A percentile compares a stretch with the other conserved stretches of the same genome.
phyloP scores from a whole-genome alignment of 1,140 invertebrate species.

The Bradysia coprophila region DNA sequence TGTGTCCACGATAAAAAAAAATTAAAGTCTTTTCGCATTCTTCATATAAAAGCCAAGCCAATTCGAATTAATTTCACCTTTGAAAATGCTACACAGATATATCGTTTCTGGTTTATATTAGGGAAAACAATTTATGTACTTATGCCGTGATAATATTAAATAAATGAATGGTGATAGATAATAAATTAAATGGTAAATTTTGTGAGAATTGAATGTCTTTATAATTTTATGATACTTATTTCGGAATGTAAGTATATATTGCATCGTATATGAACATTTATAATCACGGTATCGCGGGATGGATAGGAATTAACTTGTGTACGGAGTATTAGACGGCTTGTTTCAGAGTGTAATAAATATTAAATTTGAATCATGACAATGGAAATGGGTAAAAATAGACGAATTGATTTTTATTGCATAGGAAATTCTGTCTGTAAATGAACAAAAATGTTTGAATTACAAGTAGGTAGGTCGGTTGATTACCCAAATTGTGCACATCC shows the following conservation, averaged over 20 bases:
- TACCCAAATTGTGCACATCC: too few species aligned
- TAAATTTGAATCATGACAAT: too few species aligned
- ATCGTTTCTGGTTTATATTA: too few species aligned
- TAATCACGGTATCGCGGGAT: too few species aligned
- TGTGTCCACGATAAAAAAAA: neutral
- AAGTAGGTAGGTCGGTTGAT: too few species aligned
- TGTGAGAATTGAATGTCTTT: neutral
- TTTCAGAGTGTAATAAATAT: too few species aligned
- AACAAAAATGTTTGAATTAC: too few species aligned
- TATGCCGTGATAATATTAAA: neutral
- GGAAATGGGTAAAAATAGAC: too few species aligned
- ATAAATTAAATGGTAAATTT: conserved; percentile 5
- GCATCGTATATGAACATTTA: conserved; percentile 1
- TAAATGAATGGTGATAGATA: conserved; percentile 2
- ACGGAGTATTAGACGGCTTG: too few species aligned
- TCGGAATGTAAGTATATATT: neutral
- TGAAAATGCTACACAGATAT: neutral
- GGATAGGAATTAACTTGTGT: too few species aligned
- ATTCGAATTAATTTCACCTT: neutral
- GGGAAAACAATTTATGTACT: neutral
- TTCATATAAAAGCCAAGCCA: neutral
- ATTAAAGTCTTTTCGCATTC: conserved; percentile 1
- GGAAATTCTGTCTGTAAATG: too few species aligned
- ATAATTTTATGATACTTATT: neutral
- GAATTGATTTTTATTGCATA: too few species aligned